Conservation (phyloP, 2,113 vertebrate genomes). For the Prunella himalayana region DNA sequence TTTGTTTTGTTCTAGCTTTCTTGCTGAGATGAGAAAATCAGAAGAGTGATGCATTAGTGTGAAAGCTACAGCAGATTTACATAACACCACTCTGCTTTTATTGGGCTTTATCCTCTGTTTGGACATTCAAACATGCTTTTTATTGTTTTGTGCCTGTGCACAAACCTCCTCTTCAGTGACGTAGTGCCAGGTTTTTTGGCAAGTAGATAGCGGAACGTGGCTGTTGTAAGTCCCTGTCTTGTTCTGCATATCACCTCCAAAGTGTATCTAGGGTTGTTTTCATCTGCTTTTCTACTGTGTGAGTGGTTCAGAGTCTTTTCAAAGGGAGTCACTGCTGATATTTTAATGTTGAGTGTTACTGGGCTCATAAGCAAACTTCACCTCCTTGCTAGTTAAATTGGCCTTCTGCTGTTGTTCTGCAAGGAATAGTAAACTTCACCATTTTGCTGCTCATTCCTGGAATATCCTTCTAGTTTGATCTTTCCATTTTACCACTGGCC, state of each 20-base stretch:
- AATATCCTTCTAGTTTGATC: not conserved
- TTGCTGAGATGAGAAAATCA: constrained; percentile 23
- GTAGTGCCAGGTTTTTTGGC: not conserved
- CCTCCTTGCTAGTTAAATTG: not conserved
- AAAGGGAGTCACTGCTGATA: not conserved
- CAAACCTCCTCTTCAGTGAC: not conserved
- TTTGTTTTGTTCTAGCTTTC: not conserved
- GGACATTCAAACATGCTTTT: not conserved
- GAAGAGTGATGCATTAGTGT: not conserved
- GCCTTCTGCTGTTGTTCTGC: not conserved
- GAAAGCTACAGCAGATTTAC: not conserved
- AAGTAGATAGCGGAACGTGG: not conserved
- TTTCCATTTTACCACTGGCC: not conserved
- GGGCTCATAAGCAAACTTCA: not conserved
- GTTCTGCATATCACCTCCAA: not conserved
- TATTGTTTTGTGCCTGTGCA: not conserved
- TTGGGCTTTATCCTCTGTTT: not conserved
- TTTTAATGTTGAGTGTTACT: not conserved
- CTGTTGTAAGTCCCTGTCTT: not conserved
- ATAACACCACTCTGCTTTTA: not conserved
- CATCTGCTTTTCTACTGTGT: not conserved
- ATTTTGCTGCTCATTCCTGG: not conserved
- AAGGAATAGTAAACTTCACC: not conserved
- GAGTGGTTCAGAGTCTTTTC: not conserved
- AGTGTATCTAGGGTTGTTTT: not conserved